Evolutionary conservation across 1,140 invertebrate genomes (phyloP).

Genomic region (Doryteuthis pealeii): DNA sequence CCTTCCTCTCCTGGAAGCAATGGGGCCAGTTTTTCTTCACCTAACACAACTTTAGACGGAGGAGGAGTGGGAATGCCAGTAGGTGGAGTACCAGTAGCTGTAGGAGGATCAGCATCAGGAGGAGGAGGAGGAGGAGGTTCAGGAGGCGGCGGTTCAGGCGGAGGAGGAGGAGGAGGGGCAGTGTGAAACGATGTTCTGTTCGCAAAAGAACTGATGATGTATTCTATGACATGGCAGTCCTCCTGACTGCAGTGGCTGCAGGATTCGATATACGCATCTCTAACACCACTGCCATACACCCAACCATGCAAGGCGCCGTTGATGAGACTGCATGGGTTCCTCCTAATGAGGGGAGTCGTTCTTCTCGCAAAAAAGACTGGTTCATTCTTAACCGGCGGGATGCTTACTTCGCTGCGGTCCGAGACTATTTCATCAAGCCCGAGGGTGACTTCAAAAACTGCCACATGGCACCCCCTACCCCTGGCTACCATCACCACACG

Average conservation of each 20-base stretch:
- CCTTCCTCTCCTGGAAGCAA: no score
- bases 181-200: constrained; percentile 25
- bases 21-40: no score
- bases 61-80: no score
- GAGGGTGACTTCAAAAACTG: constrained; percentile 49
- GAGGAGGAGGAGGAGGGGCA: no score
- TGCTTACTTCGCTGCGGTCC: constrained; percentile 58
- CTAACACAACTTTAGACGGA: no score
- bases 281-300: constrained; percentile 77
- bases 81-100: no score
- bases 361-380: constrained; percentile 40
- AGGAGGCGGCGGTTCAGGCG: no score
- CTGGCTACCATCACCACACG: constrained; percentile 73
- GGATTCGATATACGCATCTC: constrained; percentile 89
- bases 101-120: no score
- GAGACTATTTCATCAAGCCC: constrained; percentile 56
- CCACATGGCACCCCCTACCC: constrained; percentile 32
- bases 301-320: constrained; percentile 63
- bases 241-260: constrained; percentile 83
- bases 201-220: constrained; percentile 73
- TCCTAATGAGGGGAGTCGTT: constrained; percentile 35
- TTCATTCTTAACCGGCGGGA: constrained; percentile 54
- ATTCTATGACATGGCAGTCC: constrained; percentile 86
- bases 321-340: constrained; percentile 20
- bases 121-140: no score